These are phyloP conservation scores for Hydrophis major DNA, from an alignment of 2,797 vertebrate species.

Conservation along the genomic window DNA sequence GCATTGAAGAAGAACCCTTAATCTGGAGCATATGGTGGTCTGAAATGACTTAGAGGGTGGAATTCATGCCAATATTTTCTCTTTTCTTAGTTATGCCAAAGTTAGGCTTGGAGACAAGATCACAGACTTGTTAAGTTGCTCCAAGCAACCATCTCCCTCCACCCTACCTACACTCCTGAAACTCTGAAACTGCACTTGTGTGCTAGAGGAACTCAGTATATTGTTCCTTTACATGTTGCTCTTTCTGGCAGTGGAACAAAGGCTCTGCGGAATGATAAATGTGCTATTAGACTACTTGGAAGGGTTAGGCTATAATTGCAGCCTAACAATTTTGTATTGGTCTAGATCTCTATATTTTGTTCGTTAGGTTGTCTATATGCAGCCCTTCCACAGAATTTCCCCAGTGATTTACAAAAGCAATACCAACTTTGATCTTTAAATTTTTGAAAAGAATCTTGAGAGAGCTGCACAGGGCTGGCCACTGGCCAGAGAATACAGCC, in stretches of 20 bases:
- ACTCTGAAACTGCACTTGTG: not conserved
- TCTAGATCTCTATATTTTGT: not conserved
- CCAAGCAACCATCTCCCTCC: not conserved
- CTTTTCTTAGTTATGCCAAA: not conserved
- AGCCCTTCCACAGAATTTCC: not conserved
- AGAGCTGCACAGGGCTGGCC: not conserved
- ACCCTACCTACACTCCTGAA: not conserved
- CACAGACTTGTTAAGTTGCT: not conserved
- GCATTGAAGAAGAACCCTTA: not conserved
- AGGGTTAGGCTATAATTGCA: not conserved
- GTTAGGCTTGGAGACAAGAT: not conserved
- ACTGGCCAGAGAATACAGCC: not conserved
- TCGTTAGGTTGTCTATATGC: not conserved
- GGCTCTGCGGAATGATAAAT: not conserved
- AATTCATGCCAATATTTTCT: not conserved
- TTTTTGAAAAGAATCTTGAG: not conserved
- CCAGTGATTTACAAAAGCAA: not conserved
- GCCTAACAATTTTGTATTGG: not conserved
- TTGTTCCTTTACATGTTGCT: not conserved
- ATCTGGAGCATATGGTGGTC: not conserved
- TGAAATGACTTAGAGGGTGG: not conserved
- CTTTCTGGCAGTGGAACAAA: conserved; percentile 1
- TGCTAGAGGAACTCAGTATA: not conserved
- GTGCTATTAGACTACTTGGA: not conserved
- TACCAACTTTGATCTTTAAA: not conserved